Conservation (phyloP, 1,140 invertebrate species). For the Anastrepha obliqua region DNA sequence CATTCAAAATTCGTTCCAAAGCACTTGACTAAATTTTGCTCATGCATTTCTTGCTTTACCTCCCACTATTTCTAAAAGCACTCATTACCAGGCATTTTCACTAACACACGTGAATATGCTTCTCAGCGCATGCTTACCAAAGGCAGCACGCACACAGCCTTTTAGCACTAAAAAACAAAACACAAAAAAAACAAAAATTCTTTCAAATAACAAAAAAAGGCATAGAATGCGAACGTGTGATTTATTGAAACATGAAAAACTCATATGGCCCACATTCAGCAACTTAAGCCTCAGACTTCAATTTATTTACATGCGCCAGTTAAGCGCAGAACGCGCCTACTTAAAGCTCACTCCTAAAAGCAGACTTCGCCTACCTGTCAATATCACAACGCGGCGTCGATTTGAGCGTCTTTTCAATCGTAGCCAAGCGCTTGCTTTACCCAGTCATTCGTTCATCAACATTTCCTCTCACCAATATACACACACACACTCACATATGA, state of each 20-base stretch:
- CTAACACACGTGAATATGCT: neutral
- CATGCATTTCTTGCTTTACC: neutral
- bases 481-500: neutral
- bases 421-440: neutral
- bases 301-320: neutral
- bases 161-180: neutral
- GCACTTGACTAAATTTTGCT: neutral
- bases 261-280: slow-evolving; percentile 36
- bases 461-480: neutral
- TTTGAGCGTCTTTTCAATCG: neutral
- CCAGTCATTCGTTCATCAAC: neutral
- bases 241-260: slow-evolving; percentile 41
- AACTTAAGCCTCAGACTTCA: neutral
- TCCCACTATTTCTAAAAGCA: neutral
- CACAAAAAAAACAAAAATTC: too few relatives aligned
- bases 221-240: neutral
- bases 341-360: slow-evolving; percentile 5
- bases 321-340: neutral
- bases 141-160: neutral
- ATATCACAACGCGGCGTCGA: neutral
- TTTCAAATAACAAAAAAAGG: neutral
- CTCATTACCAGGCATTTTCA: neutral
- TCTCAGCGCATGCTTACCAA: neutral
- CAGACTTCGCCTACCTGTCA: neutral
- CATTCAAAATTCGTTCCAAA: neutral